phyloP scores from a whole-genome alignment of 1,140 invertebrate genomes.

The Asobara japonica region DNA sequence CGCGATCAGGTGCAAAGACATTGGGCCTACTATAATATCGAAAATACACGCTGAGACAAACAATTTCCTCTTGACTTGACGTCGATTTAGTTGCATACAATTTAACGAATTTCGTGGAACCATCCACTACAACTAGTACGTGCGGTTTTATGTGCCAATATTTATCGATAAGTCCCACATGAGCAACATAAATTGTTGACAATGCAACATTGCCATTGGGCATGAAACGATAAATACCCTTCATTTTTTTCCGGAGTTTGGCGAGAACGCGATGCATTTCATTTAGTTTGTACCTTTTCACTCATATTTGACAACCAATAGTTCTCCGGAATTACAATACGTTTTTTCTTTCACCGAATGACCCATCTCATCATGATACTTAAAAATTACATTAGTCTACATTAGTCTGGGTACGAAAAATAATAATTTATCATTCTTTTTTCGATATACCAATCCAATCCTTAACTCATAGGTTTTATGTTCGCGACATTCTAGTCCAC shows the following conservation, averaged over 20 bases:
- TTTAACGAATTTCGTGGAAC: slow-evolving; percentile 42
- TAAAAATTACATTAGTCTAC: slow-evolving; percentile 36
- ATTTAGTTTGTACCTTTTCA: slow-evolving; percentile 40
- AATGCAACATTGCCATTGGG: slow-evolving; percentile 42
- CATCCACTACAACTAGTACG: slow-evolving; percentile 39
- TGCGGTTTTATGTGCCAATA: slow-evolving; percentile 40
- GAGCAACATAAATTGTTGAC: no score
- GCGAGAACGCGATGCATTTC: slow-evolving; percentile 38
- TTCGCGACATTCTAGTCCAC: slow-evolving; percentile 13
- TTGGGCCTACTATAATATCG: slow-evolving; percentile 39
- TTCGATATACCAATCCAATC: slow-evolving; percentile 39
- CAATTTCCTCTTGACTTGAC: slow-evolving; percentile 29
- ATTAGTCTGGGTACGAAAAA: slow-evolving; percentile 44
- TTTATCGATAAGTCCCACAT: slow-evolving; percentile 42
- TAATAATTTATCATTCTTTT: slow-evolving; percentile 25
- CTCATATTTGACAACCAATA: neutral
- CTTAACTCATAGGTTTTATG: slow-evolving; percentile 35
- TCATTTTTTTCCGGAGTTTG: slow-evolving; percentile 20
- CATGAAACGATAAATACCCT: slow-evolving; percentile 24
- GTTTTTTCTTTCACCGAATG: slow-evolving; percentile 40
- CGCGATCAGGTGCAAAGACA: slow-evolving; percentile 46
- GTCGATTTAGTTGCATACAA: slow-evolving; percentile 36
- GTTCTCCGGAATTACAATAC: no score
- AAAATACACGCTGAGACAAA: slow-evolving; percentile 35
- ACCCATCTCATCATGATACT: slow-evolving; percentile 41